These are phyloP conservation scores for Squalus acanthias DNA, from an alignment of 2,797 vertebrate species.

Conservation along the genomic window DNA sequence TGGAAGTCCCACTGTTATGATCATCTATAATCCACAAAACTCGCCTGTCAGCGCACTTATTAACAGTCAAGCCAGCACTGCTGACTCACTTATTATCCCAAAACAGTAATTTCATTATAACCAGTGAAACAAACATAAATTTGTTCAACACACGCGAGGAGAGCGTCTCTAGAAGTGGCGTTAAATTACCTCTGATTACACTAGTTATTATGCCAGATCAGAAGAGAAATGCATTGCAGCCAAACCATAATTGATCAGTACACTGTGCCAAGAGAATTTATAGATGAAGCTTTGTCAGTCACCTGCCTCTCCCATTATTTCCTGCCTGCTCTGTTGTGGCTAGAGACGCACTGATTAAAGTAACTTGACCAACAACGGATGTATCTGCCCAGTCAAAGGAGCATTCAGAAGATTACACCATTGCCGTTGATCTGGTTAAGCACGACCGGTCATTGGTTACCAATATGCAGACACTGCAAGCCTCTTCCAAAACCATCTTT, in stretches of 20 bases:
- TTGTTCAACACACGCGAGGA: background rate
- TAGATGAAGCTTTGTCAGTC: background rate
- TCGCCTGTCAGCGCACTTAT: conserved; percentile 31
- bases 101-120: conserved; percentile 32
- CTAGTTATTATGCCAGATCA: background rate
- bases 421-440: background rate
- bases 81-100: conserved; percentile 27
- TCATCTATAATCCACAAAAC: background rate
- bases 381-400: background rate
- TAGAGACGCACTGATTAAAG: background rate
- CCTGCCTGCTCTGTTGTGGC: background rate
- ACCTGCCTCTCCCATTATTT: background rate
- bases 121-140: conserved; percentile 24
- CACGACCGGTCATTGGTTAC: background rate
- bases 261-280: background rate
- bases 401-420: background rate
- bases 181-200: conserved; percentile 33
- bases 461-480: background rate
- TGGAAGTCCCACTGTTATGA: background rate
- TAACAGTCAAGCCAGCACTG: background rate
- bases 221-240: background rate
- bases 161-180: background rate
- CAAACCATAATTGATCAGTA: conserved; percentile 10
- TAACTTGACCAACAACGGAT: no score
- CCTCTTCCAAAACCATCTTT: background rate